phyloP scores from a whole-genome alignment of 2,797 vertebrate species.

The Peromyscus attwateri region DNA sequence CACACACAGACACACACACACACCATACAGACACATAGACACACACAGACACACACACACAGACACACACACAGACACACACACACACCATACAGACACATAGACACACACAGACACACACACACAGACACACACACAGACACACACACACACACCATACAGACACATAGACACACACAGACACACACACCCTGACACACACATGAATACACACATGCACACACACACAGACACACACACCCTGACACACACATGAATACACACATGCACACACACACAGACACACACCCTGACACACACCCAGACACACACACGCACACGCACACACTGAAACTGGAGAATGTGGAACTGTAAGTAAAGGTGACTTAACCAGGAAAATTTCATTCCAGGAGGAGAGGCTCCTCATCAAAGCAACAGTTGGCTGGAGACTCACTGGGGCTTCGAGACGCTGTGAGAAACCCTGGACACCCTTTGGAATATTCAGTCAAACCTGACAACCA shows the following conservation, averaged over 20 bases:
- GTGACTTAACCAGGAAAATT: slow-evolving; percentile 65
- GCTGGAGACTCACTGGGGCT: slow-evolving; percentile 21
- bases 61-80: neutral
- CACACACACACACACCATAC: neutral
- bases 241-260: neutral
- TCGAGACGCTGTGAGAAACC: slow-evolving; percentile 54
- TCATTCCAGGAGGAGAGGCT: slow-evolving; percentile 47
- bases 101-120: neutral
- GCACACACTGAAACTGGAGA: neutral
- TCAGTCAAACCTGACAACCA: slow-evolving; percentile 62
- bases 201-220: no score
- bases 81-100: no score
- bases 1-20: neutral
- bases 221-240: neutral
- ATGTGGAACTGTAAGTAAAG: slow-evolving; percentile 31
- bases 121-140: neutral
- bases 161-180: neutral
- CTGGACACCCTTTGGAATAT: slow-evolving; percentile 53
- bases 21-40: no score
- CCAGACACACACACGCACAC: neutral
- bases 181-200: neutral
- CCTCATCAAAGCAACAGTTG: slow-evolving; percentile 54
- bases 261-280: neutral
- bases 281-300: neutral
- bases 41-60: neutral